phyloP scores from a whole-genome alignment of 2,888 invertebrate genomes.

The Nesidiocoris tenuis region DNA sequence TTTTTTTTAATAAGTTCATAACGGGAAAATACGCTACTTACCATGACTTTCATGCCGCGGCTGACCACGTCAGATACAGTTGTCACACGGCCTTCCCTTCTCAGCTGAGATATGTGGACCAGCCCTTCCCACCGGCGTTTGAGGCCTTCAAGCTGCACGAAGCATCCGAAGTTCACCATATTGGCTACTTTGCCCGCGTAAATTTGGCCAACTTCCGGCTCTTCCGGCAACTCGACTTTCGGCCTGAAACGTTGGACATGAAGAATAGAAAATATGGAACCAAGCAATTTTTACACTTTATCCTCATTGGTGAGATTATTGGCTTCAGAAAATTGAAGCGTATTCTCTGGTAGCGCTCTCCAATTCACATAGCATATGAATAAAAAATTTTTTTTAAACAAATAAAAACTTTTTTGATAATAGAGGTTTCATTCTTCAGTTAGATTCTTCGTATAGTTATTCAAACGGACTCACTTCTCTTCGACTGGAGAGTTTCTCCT shows the following conservation, averaged over 20 bases:
- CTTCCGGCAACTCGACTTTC: slow-evolving; percentile 57
- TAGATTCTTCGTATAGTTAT: too few species aligned
- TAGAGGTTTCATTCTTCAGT: too few species aligned
- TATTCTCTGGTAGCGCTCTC: too few species aligned
- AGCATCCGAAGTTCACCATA: slow-evolving; percentile 97
- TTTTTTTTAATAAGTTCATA: too few species aligned
- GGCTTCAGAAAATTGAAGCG: too few species aligned
- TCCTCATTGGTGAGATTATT: too few species aligned
- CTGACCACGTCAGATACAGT: slow-evolving; percentile 91
- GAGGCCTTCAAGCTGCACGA: slow-evolving; percentile 91
- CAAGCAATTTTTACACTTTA: too few species aligned
- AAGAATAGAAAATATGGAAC: too few species aligned
- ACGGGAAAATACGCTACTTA: slow-evolving; percentile 34
- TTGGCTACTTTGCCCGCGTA: slow-evolving; percentile 93
- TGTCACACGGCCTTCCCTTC: slow-evolving; percentile 90
- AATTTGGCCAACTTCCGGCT: slow-evolving; percentile 81
- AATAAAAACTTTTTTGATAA: too few species aligned
- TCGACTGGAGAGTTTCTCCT: slow-evolving; percentile 30
- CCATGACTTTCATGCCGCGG: slow-evolving; percentile 78
- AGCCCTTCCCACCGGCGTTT: slow-evolving; percentile 89
- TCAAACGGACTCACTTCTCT: slow-evolving; percentile 44
- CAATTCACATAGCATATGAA: too few species aligned
- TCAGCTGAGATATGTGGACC: slow-evolving; percentile 92
- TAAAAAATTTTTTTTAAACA: too few species aligned
- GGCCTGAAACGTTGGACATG: slow-evolving; percentile 12